These are phyloP conservation scores for Drosophila aff. DNA, from an alignment of 1,140 invertebrate species.

Conservation along the genomic window DNA sequence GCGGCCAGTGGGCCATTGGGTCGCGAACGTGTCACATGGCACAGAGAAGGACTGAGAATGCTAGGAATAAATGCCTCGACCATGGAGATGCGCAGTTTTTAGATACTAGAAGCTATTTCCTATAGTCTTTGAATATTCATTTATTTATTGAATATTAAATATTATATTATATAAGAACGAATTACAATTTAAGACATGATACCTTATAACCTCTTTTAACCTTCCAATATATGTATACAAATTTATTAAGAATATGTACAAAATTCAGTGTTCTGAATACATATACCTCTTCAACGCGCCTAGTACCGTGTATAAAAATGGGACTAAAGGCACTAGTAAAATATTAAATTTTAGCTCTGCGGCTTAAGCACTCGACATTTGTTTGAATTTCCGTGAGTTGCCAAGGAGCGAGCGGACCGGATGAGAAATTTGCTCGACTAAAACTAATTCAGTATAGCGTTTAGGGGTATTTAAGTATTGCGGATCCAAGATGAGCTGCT, in stretches of 20 bases:
- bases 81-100: background rate
- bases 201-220: too few relatives aligned
- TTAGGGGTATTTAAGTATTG: conserved; percentile 7
- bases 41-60: background rate
- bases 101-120: fast-evolving
- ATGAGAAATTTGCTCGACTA: conserved; percentile 3
- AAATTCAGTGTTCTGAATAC: too few relatives aligned
- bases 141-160: background rate
- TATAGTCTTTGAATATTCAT: background rate
- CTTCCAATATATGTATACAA: too few relatives aligned
- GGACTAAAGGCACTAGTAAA: conserved; percentile 27
- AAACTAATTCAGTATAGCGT: conserved; percentile 17
- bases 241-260: too few relatives aligned
- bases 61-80: background rate
- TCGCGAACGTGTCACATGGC: conserved; percentile 63
- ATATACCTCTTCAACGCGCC: background rate
- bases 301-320: conserved; percentile 6
- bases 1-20: conserved; percentile 44
- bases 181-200: too few relatives aligned
- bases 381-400: conserved; percentile 13
- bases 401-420: background rate
- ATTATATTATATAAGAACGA: background rate
- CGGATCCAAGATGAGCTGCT: conserved; percentile 9
- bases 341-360: conserved; percentile 71
- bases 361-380: conserved; percentile 20